Evolutionary conservation across 1,140 invertebrate genomes (phyloP).

Genomic region (Panulirus ornatus): DNA sequence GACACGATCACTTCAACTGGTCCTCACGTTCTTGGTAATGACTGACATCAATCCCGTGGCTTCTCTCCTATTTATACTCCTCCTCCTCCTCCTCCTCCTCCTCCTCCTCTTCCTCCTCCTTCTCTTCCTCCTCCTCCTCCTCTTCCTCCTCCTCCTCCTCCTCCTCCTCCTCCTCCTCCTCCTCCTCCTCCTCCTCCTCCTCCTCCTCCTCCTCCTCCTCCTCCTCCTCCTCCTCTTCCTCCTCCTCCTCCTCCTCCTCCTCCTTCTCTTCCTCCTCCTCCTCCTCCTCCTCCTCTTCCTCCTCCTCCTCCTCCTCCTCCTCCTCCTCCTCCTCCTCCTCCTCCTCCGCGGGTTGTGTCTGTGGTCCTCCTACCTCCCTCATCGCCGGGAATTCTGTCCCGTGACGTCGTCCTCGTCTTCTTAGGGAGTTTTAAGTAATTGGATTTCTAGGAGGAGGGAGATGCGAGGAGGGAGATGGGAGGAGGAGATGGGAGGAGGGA

Average conservation of each 20-base stretch:
- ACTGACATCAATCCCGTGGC: background rate
- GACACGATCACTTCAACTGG: no score
- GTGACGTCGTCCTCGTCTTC: no score
- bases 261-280: background rate
- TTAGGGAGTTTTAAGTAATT: no score
- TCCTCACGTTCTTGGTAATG: no score
- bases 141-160: no score
- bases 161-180: background rate
- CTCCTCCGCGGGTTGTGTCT: background rate
- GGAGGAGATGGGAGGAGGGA: no score
- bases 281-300: background rate
- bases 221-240: background rate
- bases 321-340: background rate
- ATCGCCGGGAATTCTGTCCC: no score
- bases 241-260: background rate
- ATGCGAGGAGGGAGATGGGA: no score
- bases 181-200: background rate
- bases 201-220: background rate
- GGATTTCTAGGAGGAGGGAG: no score
- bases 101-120: background rate
- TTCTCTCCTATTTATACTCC: background rate
- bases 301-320: background rate
- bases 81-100: background rate
- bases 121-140: background rate
- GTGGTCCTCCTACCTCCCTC: no score